Evolutionary conservation across 2,113 vertebrate genomes (phyloP).

Genomic region (Chiloscyllium plagiosum): DNA sequence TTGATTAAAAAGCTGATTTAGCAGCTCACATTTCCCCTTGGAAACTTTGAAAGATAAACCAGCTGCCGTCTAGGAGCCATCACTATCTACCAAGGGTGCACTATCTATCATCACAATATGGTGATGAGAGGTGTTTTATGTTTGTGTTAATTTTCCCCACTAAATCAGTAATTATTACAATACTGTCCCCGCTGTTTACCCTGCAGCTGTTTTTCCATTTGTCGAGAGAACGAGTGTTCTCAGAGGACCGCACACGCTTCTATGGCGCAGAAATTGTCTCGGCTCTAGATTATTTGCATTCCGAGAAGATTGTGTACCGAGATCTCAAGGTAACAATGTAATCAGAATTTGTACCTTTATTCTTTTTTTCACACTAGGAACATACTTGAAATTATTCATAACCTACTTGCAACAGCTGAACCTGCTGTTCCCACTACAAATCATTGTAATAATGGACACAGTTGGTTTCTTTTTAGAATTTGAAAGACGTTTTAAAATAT

Average conservation of each 20-base stretch:
- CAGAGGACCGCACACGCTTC: slow-evolving; percentile 97
- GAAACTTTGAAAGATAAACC: slow-evolving; percentile 86
- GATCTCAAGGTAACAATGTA: slow-evolving; percentile 92
- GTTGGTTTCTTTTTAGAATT: background rate
- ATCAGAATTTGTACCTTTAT: slow-evolving; percentile 33
- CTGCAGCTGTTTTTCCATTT: slow-evolving; percentile 99
- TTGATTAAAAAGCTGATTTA: slow-evolving; percentile 98
- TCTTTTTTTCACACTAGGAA: background rate
- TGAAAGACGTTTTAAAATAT: background rate
- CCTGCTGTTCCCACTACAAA: slow-evolving; percentile 18
- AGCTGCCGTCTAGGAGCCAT: slow-evolving; percentile 91
- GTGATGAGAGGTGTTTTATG: slow-evolving; percentile 98
- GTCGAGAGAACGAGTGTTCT: slow-evolving; percentile 99
- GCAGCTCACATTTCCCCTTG: slow-evolving; percentile 73
- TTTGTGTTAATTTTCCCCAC: slow-evolving; percentile 99
- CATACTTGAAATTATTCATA: slow-evolving; percentile 35
- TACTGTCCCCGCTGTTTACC: slow-evolving; percentile 95
- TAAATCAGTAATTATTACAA: slow-evolving; percentile 99
- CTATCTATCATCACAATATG: slow-evolving; percentile 99
- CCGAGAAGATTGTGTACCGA: slow-evolving; percentile 96
- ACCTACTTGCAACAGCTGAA: slow-evolving; percentile 27
- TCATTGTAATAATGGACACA: slow-evolving; percentile 2
- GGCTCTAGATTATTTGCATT: slow-evolving; percentile 94
- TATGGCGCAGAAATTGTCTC: slow-evolving; percentile 97
- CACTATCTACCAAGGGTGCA: slow-evolving; percentile 75